phyloP scores from a whole-genome alignment of 2,888 invertebrate species.

The Nemapogon koenigi region DNA sequence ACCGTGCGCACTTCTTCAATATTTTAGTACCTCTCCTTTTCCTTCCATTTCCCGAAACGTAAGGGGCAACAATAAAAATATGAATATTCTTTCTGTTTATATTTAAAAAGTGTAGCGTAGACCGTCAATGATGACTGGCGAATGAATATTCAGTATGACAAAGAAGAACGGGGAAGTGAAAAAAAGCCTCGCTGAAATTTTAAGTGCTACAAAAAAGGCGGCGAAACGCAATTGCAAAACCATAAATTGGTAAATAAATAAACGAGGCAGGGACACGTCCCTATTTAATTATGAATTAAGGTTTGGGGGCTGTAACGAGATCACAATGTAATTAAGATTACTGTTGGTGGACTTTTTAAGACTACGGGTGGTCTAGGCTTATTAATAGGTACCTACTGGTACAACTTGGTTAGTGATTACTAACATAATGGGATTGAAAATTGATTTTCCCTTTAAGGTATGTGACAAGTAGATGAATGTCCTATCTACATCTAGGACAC shows the following conservation, averaged over 20 bases:
- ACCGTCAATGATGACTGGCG: slow-evolving; percentile 18
- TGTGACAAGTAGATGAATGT: too few relatives aligned
- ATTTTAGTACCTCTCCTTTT: slow-evolving; percentile 7
- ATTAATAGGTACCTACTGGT: too few relatives aligned
- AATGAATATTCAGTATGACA: slow-evolving; percentile 58
- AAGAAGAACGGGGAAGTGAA: slow-evolving; percentile 37
- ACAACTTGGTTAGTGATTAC: too few relatives aligned
- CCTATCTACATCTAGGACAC: too few relatives aligned
- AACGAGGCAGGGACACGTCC: slow-evolving; percentile 48
- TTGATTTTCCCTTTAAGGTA: too few relatives aligned
- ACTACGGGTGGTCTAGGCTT: not conserved
- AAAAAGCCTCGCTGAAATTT: slow-evolving; percentile 23
- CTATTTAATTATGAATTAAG: slow-evolving; percentile 64
- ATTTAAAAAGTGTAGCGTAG: slow-evolving; percentile 3
- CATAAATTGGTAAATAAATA: slow-evolving; percentile 59
- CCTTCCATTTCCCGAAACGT: too few relatives aligned
- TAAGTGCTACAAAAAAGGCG: slow-evolving; percentile 13
- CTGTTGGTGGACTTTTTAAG: slow-evolving; percentile 44
- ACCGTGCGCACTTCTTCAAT: slow-evolving; percentile 3
- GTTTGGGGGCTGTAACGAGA: slow-evolving; percentile 54
- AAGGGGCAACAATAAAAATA: not conserved
- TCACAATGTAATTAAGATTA: slow-evolving; percentile 64
- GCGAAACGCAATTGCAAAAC: slow-evolving; percentile 47
- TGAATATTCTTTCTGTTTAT: not conserved
- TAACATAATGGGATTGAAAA: too few relatives aligned